phyloP scores from a whole-genome alignment of 2,888 invertebrate genomes.

The Calameuta idolon region DNA sequence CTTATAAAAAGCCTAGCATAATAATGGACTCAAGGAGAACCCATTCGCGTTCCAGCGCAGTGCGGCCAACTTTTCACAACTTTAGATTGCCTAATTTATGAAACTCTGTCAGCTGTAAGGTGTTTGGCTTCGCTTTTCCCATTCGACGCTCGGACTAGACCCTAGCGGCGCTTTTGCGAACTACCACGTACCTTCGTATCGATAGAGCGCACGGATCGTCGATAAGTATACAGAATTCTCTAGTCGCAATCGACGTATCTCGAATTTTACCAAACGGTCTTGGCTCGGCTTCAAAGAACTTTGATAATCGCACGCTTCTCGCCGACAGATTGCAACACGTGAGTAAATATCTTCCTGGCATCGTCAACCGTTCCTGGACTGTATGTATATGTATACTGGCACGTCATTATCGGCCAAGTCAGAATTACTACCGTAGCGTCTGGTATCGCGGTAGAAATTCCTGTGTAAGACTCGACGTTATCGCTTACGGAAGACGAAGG shows the following conservation, averaged over 20 bases:
- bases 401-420: not conserved
- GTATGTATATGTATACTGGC: not conserved
- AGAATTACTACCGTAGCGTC: not conserved
- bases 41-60: slow-evolving; percentile 12
- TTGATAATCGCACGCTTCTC: not conserved
- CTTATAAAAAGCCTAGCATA: not conserved
- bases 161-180: not conserved
- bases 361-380: not conserved
- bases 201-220: not conserved
- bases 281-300: not conserved
- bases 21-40: slow-evolving; percentile 5
- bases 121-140: slow-evolving; percentile 11
- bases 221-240: not conserved
- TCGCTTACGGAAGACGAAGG: not conserved
- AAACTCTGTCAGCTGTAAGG: slow-evolving; percentile 21
- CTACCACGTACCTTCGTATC: not conserved
- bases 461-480: not conserved
- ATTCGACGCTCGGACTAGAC: not conserved
- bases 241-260: not conserved
- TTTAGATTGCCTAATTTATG: slow-evolving; percentile 28
- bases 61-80: slow-evolving; percentile 23
- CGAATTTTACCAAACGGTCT: not conserved
- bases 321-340: not conserved
- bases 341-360: not conserved
- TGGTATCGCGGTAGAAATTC: not conserved